Evolutionary conservation across 2,888 invertebrate genomes (phyloP).

Genomic region (Andrena bicolor): DNA sequence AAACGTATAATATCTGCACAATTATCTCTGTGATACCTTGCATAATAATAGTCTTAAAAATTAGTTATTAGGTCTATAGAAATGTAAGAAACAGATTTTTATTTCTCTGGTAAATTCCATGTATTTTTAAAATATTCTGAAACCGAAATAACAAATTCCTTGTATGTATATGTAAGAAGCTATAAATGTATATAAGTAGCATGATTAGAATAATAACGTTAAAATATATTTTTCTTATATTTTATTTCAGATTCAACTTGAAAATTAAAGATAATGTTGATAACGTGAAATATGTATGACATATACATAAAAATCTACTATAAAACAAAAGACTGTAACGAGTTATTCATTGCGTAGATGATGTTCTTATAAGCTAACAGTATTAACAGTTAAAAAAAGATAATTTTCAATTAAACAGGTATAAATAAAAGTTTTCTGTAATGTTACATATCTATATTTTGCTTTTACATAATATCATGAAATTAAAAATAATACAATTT

Average conservation of each 20-base stretch:
- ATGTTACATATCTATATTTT: slow-evolving; percentile 3
- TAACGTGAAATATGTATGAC: slow-evolving; percentile 36
- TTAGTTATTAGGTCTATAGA: slow-evolving; percentile 42
- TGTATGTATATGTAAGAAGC: slow-evolving; percentile 32
- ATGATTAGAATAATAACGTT: slow-evolving; percentile 20
- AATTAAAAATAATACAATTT: slow-evolving; percentile 13
- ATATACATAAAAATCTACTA: slow-evolving; percentile 18
- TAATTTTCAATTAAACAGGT: slow-evolving; percentile 30
- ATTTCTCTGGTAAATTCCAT: slow-evolving; percentile 29
- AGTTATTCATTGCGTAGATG: slow-evolving; percentile 33
- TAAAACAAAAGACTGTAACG: slow-evolving; percentile 26
- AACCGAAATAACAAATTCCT: slow-evolving; percentile 28
- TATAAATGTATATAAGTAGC: slow-evolving; percentile 29
- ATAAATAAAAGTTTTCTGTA: neutral
- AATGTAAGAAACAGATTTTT: slow-evolving; percentile 29
- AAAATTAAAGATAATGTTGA: slow-evolving; percentile 9
- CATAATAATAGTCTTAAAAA: slow-evolving; percentile 44
- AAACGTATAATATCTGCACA: slow-evolving; percentile 34
- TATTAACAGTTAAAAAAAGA: slow-evolving; percentile 11
- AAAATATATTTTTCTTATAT: slow-evolving; percentile 32
- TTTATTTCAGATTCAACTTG: slow-evolving; percentile 29
- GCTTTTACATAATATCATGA: neutral
- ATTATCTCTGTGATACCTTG: slow-evolving; percentile 56
- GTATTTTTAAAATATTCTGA: slow-evolving; percentile 11
- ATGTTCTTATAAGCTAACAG: slow-evolving; percentile 8